Conservation (phyloP, 2,797 vertebrate genomes). For the Gallinago nigripennis region DNA sequence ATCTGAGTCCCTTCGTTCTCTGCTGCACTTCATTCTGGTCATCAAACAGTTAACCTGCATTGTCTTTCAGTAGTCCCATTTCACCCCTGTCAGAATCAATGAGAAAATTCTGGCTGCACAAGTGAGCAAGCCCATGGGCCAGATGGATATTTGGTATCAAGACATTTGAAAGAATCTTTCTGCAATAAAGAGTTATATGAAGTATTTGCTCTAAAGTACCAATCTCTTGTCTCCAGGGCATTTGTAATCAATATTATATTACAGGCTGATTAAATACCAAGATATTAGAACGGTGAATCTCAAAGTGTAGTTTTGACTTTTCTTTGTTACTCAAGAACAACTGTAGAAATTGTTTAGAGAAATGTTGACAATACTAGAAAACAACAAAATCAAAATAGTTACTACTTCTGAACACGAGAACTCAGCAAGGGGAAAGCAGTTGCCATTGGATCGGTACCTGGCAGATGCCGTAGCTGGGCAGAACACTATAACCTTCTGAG, state of each 20-base stretch:
- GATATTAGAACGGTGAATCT: conserved; percentile 42
- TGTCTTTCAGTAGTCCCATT: neutral
- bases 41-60: neutral
- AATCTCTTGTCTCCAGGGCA: neutral
- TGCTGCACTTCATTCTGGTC: neutral
- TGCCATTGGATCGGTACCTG: neutral
- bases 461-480: neutral
- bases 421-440: neutral
- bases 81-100: conserved; percentile 18
- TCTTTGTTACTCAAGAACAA: conserved; percentile 16
- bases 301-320: neutral
- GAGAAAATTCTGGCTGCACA: conserved; percentile 5
- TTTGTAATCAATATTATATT: conserved; percentile 62
- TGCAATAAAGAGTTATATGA: conserved; percentile 48
- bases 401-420: neutral
- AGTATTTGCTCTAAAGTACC: conserved; percentile 35
- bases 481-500: neutral
- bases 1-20: neutral
- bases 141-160: conserved; percentile 37
- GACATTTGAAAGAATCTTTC: conserved; percentile 40
- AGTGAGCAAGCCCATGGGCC: neutral
- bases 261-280: conserved; percentile 47
- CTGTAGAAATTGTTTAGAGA: conserved; percentile 23
- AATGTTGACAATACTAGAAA: conserved; percentile 25
- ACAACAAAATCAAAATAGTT: neutral